Conservation (phyloP, 2,113 vertebrate genomes). For the Halichoeres trimaculatus region DNA sequence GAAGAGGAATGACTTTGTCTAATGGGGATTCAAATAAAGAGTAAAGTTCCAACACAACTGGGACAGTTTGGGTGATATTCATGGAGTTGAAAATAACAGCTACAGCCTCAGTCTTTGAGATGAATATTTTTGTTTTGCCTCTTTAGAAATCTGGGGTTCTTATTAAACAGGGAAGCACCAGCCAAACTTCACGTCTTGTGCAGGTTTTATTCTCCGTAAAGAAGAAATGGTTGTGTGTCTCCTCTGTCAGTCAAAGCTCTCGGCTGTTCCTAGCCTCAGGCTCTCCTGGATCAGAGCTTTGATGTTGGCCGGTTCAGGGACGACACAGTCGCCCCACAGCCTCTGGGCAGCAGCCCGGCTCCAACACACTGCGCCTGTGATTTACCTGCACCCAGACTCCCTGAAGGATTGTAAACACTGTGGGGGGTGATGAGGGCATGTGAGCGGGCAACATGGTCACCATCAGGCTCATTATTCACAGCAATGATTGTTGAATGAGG, state of each 20-base stretch:
- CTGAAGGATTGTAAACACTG: conserved; percentile 36
- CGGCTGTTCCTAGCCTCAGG: conserved; percentile 47
- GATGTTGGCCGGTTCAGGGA: conserved; percentile 53
- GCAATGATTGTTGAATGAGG: conserved; percentile 8
- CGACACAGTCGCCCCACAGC: conserved; percentile 29
- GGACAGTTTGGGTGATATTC: no score
- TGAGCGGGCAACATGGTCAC: conserved; percentile 25
- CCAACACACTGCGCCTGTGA: conserved; percentile 30
- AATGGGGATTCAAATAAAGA: no score
- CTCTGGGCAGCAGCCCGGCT: conserved; percentile 53
- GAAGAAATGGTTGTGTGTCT: conserved; percentile 22
- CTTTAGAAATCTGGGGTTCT: neutral
- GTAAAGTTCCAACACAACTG: no score
- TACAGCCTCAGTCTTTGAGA: no score
- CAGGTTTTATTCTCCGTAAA: neutral
- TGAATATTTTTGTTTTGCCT: no score
- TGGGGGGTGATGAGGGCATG: neutral
- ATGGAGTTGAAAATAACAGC: no score
- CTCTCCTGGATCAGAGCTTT: conserved; percentile 61
- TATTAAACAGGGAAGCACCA: neutral
- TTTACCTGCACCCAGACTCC: conserved; percentile 54
- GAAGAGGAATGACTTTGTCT: no score
- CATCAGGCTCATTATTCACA: conserved; percentile 34
- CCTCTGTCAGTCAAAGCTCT: conserved; percentile 55
- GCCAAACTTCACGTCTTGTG: neutral